Base-by-base conservation (phyloP, 2,888 invertebrate genomes). In the Drosophila kambysellisi region DNA sequence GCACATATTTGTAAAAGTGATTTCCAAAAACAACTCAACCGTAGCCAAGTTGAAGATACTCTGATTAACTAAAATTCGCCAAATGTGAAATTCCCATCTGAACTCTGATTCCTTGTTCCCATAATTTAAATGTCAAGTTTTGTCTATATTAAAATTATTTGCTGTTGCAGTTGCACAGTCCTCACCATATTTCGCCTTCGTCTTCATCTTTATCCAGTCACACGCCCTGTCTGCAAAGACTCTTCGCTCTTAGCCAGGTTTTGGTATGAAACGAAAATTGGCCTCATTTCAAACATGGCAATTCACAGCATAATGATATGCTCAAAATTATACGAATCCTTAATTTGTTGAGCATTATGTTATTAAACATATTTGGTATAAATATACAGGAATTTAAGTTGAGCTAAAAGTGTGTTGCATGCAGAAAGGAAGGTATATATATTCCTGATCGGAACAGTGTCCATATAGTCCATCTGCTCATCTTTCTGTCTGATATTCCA, bases 41-140 rank as follows among this genome's bases (percentile, higher is more conserved):
- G 20, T 12, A 15, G 8, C 20, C 33, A 15, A 15, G 35, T 35
- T 3, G 25, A 25, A 46, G 15, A 25, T 25, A 46, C 46, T 25
- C 46, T 8, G 46, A 8, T 8, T 25, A 46, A 25, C 20, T 25
- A 25, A 15, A 46, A 25, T 25, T 25, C 4, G 25, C 25, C 2
- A 25, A 8, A 46, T 25, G 15, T 4, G 20, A 46, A 15, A 20
- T 54, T 9, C 25, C 17, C 33, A 35, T 20, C n/a, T 20, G n/a
- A 20, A 20, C 4, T 74, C 79, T 81, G 83, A 85, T 83, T 69
- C 87, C 81, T 82, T 82, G 88, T 92, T 92, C 93, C 92, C 92
- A 92, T 93, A 92, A 92, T 92, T 92, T 93, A 92, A 90, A 84
- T 91, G 93, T 92, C 92, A 92, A 91, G 92, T 90, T 92, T 91